These are phyloP conservation scores for Saguinus oedipus DNA, from an alignment of 2,797 vertebrate genomes.

Conservation along the genomic window DNA sequence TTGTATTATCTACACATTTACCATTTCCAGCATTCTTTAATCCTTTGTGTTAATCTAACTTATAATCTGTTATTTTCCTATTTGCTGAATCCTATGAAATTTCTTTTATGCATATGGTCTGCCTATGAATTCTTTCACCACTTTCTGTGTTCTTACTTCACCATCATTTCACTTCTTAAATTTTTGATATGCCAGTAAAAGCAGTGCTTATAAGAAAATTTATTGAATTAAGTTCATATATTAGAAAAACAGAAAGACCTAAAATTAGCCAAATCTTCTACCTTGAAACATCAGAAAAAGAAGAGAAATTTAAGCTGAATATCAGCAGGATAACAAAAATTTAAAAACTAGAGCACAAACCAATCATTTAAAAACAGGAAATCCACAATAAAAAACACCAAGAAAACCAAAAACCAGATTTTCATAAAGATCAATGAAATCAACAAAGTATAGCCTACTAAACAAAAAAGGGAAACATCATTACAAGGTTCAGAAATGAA, in stretches of 20 bases:
- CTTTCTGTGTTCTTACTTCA: background rate
- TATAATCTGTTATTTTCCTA: background rate
- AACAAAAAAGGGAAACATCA: background rate
- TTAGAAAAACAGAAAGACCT: background rate
- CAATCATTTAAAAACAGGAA: background rate
- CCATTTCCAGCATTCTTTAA: background rate
- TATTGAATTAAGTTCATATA: background rate
- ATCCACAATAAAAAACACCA: background rate
- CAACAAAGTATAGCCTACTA: background rate
- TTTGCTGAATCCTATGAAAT: background rate
- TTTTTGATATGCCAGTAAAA: background rate
- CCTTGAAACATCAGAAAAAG: background rate
- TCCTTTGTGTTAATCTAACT: background rate
- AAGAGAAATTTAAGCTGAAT: background rate
- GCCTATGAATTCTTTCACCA: background rate
- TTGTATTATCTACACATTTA: background rate
- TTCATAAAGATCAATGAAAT: background rate
- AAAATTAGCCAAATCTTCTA: background rate
- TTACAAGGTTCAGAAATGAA: background rate
- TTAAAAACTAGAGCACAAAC: background rate
- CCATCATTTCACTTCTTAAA: background rate
- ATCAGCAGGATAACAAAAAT: background rate
- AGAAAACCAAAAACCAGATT: background rate
- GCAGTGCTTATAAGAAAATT: background rate
- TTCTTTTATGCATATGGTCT: background rate